Base-by-base conservation (phyloP, 1,140 invertebrate genomes). In the Lepidurus packardi region DNA sequence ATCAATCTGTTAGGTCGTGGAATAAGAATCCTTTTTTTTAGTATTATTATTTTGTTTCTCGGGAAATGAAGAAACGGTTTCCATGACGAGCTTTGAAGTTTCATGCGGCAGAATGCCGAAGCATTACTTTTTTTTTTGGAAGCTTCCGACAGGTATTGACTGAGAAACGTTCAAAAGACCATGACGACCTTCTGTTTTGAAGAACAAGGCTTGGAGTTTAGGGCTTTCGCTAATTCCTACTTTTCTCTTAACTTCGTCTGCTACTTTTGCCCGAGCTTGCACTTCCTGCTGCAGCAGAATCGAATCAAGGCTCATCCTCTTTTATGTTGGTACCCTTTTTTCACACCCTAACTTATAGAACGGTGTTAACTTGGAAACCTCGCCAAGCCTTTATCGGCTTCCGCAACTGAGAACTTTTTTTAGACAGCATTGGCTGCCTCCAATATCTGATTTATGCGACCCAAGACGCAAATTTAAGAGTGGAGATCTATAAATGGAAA, bases 281-380 rank as follows among this genome's bases (percentile, higher is more conserved):
- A 21, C 21, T 65, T 65, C 53, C 53, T 65, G 53, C n/a, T 21
- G 53, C 53, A 65, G 53, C 53, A 65, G 21, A 65, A 65, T 65
- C 53, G 53, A 65, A 65, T 65, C 21, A 65, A 65, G 53, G n/a
- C 21, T 65, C 53, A 65, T 65, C 53, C 53, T 65, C 53, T 65
- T 65, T 65, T 65, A 65, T 65, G 53, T 65, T 16, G 53, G 53
- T 13, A 7, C 53, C 53, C 53, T 65, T 65, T 65, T 65, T 65
- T 65, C 53, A 21, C 53, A 65, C 53, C 53, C 53, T 34, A 65
- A 65, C 53, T 65, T 65, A 65, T 34, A 34, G 3, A 34, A 34
- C 53, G 53, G 16, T 21, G 53, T n/a, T 7, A 65, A 65, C 53
- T 65, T 65, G 16, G 53, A 7, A 34, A 34, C 10, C 45, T 65